These are phyloP conservation scores for Tetanocera ferruginea DNA, from an alignment of 2,888 invertebrate genomes.

Conservation along the genomic window DNA sequence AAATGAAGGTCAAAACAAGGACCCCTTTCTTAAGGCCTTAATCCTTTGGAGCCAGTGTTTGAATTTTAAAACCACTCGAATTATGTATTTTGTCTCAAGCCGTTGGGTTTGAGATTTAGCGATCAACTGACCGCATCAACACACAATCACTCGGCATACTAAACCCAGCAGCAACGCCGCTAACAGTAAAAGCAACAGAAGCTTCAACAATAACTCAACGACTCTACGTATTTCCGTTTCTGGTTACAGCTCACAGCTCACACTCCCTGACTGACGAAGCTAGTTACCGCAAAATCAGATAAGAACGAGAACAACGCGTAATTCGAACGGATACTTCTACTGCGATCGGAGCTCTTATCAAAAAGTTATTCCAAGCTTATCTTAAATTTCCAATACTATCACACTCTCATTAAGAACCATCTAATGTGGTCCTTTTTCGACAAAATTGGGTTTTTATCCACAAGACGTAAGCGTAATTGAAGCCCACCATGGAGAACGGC, in stretches of 20 bases:
- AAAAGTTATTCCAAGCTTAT: neutral
- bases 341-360: slow-evolving; percentile 23
- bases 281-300: slow-evolving; percentile 44
- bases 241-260: slow-evolving; percentile 7
- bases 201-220: neutral
- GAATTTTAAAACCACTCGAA: slow-evolving; percentile 15
- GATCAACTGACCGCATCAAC: slow-evolving; percentile 65
- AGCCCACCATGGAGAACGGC: neutral
- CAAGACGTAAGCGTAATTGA: slow-evolving; percentile 11
- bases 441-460: neutral
- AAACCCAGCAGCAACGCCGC: slow-evolving; percentile 50
- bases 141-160: slow-evolving; percentile 51
- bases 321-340: slow-evolving; percentile 31
- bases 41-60: neutral
- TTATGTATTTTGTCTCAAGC: slow-evolving; percentile 54
- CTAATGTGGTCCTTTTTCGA: neutral
- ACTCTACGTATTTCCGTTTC: slow-evolving; percentile 36
- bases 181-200: slow-evolving; percentile 39
- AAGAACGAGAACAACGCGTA: slow-evolving; percentile 25
- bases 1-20: no score
- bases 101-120: slow-evolving; percentile 64
- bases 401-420: neutral
- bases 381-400: neutral
- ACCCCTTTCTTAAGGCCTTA: no score
- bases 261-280: slow-evolving; percentile 3